These are phyloP conservation scores for Xenentodon cancila DNA, from an alignment of 2,797 vertebrate species.

Conservation along the genomic window DNA sequence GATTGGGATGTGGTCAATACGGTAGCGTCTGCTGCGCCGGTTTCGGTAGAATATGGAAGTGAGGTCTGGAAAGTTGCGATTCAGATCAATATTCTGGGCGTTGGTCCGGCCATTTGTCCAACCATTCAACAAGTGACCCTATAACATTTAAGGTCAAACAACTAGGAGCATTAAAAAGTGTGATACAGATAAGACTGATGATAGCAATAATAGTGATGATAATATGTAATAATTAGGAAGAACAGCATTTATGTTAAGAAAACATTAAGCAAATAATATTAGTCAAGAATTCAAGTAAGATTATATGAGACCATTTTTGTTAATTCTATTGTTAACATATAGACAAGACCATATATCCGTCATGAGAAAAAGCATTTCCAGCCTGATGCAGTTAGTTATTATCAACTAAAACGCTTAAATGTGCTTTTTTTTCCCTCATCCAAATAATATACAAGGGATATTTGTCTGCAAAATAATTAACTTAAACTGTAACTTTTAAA, in stretches of 20 bases:
- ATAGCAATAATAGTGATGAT: not conserved
- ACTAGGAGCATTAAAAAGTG: constrained; percentile 15
- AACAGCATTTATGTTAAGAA: constrained; percentile 24
- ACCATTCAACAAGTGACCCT: constrained; percentile 93
- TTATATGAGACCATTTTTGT: constrained; percentile 31
- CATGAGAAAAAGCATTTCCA: constrained; percentile 16
- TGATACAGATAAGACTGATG: not conserved
- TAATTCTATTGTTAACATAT: constrained; percentile 67
- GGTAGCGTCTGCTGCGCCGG: constrained; percentile 81
- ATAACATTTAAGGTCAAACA: constrained; percentile 48
- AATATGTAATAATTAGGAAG: constrained; percentile 37
- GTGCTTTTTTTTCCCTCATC: not conserved
- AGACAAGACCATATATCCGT: constrained; percentile 76
- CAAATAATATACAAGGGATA: constrained; percentile 9
- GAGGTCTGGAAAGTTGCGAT: constrained; percentile 97
- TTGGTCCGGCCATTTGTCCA: constrained; percentile 93
- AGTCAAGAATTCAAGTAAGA: constrained; percentile 44
- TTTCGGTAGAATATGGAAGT: constrained; percentile 90
- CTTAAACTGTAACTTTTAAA: not conserved
- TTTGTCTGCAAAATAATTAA: constrained; percentile 7
- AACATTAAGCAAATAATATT: constrained; percentile 26
- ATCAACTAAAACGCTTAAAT: not conserved
- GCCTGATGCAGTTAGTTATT: not conserved
- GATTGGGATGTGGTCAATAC: constrained; percentile 91
- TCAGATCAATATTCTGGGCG: constrained; percentile 93